Evolutionary conservation across 2,888 invertebrate genomes (phyloP).

Genomic region (Eupithecia subumbrata): DNA sequence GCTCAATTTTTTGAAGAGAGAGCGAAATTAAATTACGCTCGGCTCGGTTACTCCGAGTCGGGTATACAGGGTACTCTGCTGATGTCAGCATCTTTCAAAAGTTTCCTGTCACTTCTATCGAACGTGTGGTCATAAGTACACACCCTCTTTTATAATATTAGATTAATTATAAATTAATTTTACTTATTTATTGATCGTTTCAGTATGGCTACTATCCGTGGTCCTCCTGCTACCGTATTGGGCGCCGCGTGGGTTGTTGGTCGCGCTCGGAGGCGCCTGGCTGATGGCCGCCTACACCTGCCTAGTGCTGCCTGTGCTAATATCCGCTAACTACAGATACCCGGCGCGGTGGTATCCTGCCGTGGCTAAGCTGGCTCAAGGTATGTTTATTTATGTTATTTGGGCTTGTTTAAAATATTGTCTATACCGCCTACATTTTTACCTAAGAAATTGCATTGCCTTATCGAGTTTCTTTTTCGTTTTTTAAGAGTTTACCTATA

Average conservation of each 20-base stretch:
- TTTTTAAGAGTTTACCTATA: not conserved
- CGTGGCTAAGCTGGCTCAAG: conserved; percentile 81
- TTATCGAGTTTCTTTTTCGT: not conserved
- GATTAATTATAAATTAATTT: not conserved
- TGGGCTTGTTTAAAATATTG: conserved; percentile 27
- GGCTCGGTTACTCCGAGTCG: not conserved
- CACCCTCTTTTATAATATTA: conserved; percentile 6
- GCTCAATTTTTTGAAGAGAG: not conserved
- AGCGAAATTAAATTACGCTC: not conserved
- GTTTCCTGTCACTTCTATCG: not conserved
- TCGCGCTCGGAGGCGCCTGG: conserved; percentile 85
- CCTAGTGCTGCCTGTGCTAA: conserved; percentile 86
- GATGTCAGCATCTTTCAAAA: too few species aligned
- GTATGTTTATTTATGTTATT: conserved; percentile 60
- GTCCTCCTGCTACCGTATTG: conserved; percentile 87
- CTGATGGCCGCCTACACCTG: conserved; percentile 87
- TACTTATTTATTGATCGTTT: conserved; percentile 49
- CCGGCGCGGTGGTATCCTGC: conserved; percentile 86
- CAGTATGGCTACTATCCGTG: conserved; percentile 87
- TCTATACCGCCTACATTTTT: not conserved
- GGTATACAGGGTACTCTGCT: too few species aligned
- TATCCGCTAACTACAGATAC: conserved; percentile 88
- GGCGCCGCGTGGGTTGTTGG: conserved; percentile 84
- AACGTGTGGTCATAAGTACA: not conserved
- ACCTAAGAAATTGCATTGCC: not conserved